These are phyloP conservation scores for Microhierax caerulescens DNA, from an alignment of 2,797 vertebrate species.

Conservation along the genomic window DNA sequence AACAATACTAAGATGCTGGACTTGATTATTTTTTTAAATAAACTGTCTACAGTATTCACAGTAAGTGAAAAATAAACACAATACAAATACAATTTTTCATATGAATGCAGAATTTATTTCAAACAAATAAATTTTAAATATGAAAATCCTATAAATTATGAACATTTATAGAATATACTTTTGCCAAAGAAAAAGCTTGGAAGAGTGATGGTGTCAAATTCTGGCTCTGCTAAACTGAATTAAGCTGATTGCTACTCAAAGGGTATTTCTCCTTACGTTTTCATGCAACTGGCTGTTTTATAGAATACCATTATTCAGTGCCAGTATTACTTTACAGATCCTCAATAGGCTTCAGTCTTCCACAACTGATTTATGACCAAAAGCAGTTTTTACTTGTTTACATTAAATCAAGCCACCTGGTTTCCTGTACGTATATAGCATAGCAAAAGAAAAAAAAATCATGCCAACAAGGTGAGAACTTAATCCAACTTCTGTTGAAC, in stretches of 20 bases:
- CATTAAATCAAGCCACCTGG: neutral
- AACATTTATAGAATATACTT: neutral
- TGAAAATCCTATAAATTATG: neutral
- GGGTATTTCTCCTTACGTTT: neutral
- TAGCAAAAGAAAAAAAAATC: neutral
- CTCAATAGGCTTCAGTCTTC: neutral
- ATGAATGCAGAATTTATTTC: constrained; percentile 11
- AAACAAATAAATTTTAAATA: neutral
- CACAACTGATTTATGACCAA: neutral
- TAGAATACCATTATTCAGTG: neutral
- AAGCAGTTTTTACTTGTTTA: neutral
- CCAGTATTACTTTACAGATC: neutral
- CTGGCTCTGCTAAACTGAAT: neutral
- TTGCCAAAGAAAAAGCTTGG: neutral
- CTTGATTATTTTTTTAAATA: neutral
- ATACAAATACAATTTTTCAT: neutral
- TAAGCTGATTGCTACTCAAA: neutral
- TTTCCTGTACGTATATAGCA: neutral
- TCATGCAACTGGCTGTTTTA: neutral
- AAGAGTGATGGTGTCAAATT: neutral
- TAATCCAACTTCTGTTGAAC: neutral
- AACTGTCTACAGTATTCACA: neutral
- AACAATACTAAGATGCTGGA: neutral
- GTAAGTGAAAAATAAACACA: neutral
- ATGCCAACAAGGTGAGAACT: neutral